These are phyloP conservation scores for Glaucomys volans DNA, from an alignment of 2,113 vertebrate genomes.

Conservation along the genomic window DNA sequence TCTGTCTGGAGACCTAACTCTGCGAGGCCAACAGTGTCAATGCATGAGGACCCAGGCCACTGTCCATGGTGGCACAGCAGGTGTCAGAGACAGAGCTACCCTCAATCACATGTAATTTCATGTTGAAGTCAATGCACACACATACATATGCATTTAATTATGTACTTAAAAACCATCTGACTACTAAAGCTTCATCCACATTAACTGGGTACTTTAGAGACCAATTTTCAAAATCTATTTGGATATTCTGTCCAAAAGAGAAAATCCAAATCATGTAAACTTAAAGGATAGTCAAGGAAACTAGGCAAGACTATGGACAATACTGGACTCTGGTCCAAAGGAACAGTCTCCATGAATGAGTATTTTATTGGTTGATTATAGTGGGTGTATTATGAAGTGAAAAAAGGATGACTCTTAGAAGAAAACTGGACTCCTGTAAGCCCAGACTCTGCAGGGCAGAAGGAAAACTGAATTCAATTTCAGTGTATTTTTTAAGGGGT, in stretches of 20 bases:
- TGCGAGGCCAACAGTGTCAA: neutral
- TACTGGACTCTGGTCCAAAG: neutral
- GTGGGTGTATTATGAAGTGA: neutral
- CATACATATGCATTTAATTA: neutral
- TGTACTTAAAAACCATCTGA: neutral
- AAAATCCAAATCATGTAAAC: neutral
- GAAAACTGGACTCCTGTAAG: neutral
- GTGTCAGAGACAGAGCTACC: neutral
- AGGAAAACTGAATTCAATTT: conserved; percentile 22
- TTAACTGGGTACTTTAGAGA: neutral
- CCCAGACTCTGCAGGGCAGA: neutral
- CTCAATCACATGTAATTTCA: neutral
- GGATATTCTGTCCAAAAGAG: neutral
- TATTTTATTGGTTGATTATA: conserved; percentile 11
- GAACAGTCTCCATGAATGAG: neutral
- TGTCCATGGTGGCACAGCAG: neutral
- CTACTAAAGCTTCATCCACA: neutral
- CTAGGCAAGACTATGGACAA: neutral
- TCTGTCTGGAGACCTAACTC: neutral
- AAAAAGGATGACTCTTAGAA: neutral
- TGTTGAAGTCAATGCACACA: no score
- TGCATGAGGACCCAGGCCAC: neutral
- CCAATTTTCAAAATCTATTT: conserved; percentile 5
- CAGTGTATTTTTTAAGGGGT: neutral
- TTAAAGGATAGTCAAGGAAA: neutral